Evolutionary conservation across 2,113 vertebrate species (phyloP).

Genomic region (Monopterus albus): DNA sequence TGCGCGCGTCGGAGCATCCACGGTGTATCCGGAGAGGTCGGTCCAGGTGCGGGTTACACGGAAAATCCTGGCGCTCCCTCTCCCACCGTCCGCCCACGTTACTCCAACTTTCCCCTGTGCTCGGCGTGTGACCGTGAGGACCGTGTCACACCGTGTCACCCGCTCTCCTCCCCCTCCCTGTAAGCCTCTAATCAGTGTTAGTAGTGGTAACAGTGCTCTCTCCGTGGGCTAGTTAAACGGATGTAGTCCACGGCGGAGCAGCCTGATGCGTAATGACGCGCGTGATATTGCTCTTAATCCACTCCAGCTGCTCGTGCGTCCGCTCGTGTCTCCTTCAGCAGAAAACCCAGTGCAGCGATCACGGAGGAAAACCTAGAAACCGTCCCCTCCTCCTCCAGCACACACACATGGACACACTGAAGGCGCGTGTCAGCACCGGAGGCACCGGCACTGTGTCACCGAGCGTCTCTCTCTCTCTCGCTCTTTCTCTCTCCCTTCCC

Average conservation of each 20-base stretch:
- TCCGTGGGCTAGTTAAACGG: neutral
- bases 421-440: slow-evolving; percentile 18
- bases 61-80: neutral
- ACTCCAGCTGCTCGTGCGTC: slow-evolving; percentile 46
- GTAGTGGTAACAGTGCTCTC: neutral
- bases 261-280: slow-evolving; percentile 37
- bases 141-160: neutral
- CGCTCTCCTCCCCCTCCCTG: neutral
- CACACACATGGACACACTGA: neutral
- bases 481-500: slow-evolving; percentile 23
- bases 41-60: neutral
- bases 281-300: slow-evolving; percentile 19
- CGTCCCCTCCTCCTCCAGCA: neutral
- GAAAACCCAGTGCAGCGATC: slow-evolving; percentile 13
- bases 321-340: slow-evolving; percentile 24
- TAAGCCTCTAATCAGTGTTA: neutral
- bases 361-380: slow-evolving; percentile 33
- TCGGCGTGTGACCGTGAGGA: neutral
- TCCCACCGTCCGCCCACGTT: neutral
- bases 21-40: neutral
- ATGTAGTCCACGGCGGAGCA: neutral
- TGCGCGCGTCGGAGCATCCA: neutral
- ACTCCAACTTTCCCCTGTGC: slow-evolving; percentile 59
- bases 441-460: neutral
- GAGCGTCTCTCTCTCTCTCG: slow-evolving; percentile 4